phyloP scores from a whole-genome alignment of 2,113 vertebrate genomes.

The Eubucco bourcierii region DNA sequence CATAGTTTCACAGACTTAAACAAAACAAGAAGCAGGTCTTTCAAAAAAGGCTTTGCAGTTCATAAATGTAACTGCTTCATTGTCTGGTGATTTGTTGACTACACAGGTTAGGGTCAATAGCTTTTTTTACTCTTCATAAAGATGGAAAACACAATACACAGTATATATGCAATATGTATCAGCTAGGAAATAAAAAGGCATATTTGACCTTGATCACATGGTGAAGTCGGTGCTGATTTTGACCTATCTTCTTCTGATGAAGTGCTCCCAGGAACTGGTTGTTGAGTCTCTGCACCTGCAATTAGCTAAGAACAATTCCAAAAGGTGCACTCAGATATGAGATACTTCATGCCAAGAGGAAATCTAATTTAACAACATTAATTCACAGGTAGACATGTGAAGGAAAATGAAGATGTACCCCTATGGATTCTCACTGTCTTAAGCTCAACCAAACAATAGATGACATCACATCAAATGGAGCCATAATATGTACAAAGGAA shows the following conservation, averaged over 20 bases:
- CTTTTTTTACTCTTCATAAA: neutral
- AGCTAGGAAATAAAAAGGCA: neutral
- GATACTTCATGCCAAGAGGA: neutral
- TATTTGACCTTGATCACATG: constrained; percentile 90
- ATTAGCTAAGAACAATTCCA: constrained; percentile 80
- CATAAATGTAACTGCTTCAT: neutral
- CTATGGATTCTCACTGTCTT: neutral
- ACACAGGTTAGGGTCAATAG: neutral
- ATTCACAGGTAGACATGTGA: neutral
- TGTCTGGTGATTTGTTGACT: neutral
- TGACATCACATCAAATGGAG: neutral
- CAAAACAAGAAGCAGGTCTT: neutral
- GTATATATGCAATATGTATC: neutral
- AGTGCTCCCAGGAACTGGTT: constrained; percentile 84
- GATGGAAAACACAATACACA: neutral
- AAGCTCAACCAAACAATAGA: neutral
- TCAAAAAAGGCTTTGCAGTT: neutral
- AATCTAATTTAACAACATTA: neutral
- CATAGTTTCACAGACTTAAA: neutral
- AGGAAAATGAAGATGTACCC: neutral
- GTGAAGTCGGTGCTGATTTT: constrained; percentile 91
- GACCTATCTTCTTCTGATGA: constrained; percentile 89
- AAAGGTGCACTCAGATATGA: neutral
- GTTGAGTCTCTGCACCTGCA: constrained; percentile 89
- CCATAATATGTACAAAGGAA: neutral